Base-by-base conservation (phyloP, 2,888 invertebrate genomes). In the Nomada flava region DNA sequence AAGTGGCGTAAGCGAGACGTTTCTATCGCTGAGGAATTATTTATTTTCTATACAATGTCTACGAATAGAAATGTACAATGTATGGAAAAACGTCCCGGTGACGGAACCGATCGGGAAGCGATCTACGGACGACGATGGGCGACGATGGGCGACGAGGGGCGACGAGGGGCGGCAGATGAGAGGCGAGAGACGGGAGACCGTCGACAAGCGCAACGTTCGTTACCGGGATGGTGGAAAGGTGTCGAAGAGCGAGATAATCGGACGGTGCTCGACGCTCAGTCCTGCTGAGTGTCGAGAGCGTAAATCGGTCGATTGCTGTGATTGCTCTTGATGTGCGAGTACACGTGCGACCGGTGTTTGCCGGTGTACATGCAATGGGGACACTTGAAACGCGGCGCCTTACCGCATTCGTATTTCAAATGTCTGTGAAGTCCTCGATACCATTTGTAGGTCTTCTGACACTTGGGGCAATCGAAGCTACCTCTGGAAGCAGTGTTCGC, bases 361-460 rank as follows among this genome's bases (percentile, higher is more conserved):
- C 95, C 94, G 71, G 94, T 93, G 90, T 95, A 95, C 13, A 94
- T 93, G 87, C 95, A 95, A 55, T 95, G 94, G 1, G 95, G 94
- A 86, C 95, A 95, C 73, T 88, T 87, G 86, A 94, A 94, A 2
- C 93, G 89, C 47, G 93, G 93, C 29, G 88, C 86, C 89, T 92
- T 92, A 71, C 93, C 93, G 80, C 94, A 94, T 75, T 92, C 92
- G 87, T 90, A 93, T 53, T 90, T 91, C 65, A 91, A 85, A 29
- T 92, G 95, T 29, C 95, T 93, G 87, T 95, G 95, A 72, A 96
- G 92, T 79, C 95, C 95, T 7, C 95, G 95, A 89, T 95, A 95
- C 92, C 95, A 95, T 72, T 95, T 95, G 91, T 96, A 96, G 60
- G 93, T 92, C 89, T 95, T 95, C 60, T 94, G 92, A 88, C 95